Evolutionary conservation across 2,113 vertebrate species (phyloP).

Genomic region (Cebidichthys violaceus): DNA sequence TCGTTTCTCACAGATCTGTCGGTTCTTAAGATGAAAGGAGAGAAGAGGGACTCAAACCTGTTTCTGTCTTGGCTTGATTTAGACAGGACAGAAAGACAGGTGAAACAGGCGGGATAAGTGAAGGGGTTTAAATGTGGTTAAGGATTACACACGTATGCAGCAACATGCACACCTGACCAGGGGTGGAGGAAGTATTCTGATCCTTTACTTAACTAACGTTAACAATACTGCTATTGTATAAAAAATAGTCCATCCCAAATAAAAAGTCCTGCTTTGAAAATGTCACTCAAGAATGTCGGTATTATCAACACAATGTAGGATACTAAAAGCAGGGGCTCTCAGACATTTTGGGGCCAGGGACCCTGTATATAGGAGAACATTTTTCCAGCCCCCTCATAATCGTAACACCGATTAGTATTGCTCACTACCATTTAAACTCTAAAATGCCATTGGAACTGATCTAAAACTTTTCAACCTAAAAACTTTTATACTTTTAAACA

Average conservation of each 20-base stretch:
- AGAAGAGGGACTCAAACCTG: constrained; percentile 26
- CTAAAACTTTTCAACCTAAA: too few relatives aligned
- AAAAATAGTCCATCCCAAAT: neutral
- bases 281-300: neutral
- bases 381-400: neutral
- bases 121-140: constrained; percentile 23
- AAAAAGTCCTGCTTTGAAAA: neutral
- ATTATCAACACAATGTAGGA: neutral
- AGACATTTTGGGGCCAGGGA: neutral
- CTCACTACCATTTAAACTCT: neutral
- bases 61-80: constrained; percentile 44
- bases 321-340: neutral
- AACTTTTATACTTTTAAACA: neutral
- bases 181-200: neutral
- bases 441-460: too few relatives aligned
- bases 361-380: neutral
- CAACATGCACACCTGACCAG: neutral
- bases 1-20: constrained; percentile 8
- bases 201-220: neutral
- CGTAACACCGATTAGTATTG: neutral
- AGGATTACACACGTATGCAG: constrained; percentile 6
- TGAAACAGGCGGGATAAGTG: constrained; percentile 30
- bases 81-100: constrained; percentile 15
- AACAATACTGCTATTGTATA: neutral
- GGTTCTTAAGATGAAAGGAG: constrained; percentile 33